Percentiles rank a stretch among this genome's conserved stretches.
Conservation (phyloP, 1,140 invertebrate genomes). For the Lepidurus couesii region DNA sequence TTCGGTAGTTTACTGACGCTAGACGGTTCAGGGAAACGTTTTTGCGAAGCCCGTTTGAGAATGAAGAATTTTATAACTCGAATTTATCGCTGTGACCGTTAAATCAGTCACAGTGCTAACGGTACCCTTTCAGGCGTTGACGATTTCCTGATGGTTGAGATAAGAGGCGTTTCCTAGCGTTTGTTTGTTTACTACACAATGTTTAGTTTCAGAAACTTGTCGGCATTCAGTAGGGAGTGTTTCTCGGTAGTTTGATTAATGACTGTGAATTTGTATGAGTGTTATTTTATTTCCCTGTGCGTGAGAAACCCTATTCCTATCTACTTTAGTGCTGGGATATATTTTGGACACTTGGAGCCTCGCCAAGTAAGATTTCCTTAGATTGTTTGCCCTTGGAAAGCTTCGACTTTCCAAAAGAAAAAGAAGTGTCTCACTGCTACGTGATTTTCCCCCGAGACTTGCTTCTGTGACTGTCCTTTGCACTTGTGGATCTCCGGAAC, state of each 20-base stretch:
- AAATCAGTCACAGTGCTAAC: not conserved
- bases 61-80: not conserved
- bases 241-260: no score
- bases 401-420: not conserved
- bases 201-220: no score
- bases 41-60: no score
- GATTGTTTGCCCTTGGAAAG: not conserved
- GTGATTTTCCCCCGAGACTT: conserved; percentile 10
- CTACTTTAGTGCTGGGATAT: not conserved
- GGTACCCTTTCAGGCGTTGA: not conserved
- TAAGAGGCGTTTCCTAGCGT: not conserved
- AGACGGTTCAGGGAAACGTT: no score
- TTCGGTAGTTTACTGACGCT: no score
- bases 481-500: not conserved
- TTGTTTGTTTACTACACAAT: no score
- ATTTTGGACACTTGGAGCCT: not conserved
- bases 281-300: not conserved
- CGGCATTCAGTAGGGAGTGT: no score
- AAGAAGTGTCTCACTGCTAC: not conserved
- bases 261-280: not conserved
- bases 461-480: not conserved
- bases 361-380: not conserved
- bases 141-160: not conserved
- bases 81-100: not conserved
- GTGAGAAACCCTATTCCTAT: not conserved